These are phyloP conservation scores for Bujurquina vittata DNA, from an alignment of 2,113 vertebrate genomes.

Conservation along the genomic window DNA sequence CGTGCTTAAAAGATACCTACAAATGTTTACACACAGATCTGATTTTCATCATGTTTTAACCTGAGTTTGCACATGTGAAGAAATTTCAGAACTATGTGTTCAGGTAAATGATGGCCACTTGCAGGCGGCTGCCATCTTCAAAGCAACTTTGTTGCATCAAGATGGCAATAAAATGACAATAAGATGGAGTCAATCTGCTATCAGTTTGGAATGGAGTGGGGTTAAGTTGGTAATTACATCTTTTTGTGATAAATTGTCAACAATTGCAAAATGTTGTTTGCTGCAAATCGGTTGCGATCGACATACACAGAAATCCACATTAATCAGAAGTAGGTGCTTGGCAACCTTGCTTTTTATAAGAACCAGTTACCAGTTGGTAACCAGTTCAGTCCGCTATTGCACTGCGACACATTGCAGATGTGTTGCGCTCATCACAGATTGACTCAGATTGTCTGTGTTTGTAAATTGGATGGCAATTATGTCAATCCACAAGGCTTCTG, in stretches of 20 bases:
- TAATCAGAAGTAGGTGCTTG: too few species aligned
- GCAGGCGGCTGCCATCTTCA: background rate
- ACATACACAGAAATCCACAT: background rate
- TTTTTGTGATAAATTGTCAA: background rate
- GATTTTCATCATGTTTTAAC: background rate
- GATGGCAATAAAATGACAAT: background rate
- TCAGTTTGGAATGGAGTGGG: background rate
- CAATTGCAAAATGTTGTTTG: background rate
- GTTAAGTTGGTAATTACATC: background rate
- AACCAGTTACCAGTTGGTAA: too few species aligned
- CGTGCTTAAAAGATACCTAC: background rate
- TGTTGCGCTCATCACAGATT: too few species aligned
- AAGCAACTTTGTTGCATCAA: background rate
- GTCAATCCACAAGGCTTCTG: too few species aligned
- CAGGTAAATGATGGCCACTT: background rate
- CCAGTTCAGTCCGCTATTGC: too few species aligned
- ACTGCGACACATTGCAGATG: too few species aligned
- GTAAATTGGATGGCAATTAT: too few species aligned
- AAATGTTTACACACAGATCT: background rate
- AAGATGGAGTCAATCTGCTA: background rate
- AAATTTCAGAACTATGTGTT: background rate
- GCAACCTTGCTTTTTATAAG: too few species aligned
- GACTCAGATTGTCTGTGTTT: too few species aligned
- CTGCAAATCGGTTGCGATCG: background rate
- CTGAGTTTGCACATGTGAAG: background rate